These are phyloP conservation scores for Scopus umbretta DNA, from an alignment of 2,113 vertebrate genomes.

Conservation along the genomic window DNA sequence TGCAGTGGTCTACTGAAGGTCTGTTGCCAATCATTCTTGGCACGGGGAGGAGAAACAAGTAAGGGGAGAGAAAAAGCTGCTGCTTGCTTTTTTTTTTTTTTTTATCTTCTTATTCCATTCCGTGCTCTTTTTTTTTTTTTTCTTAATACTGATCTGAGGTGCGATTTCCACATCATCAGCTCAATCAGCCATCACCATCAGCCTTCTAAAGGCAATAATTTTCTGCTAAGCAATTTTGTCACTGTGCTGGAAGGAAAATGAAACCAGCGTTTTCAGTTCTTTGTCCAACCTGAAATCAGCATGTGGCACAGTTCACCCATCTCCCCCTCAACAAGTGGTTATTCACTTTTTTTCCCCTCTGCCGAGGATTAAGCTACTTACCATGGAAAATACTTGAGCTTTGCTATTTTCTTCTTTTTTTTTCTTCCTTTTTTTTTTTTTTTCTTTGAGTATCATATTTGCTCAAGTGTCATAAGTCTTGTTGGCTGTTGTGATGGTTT, in stretches of 20 bases:
- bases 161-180: conserved; percentile 11
- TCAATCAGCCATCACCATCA: background rate
- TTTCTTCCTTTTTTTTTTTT: background rate
- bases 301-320: background rate
- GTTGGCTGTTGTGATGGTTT: background rate
- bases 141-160: background rate
- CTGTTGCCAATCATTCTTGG: background rate
- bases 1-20: background rate
- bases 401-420: background rate
- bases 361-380: background rate
- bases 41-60: background rate
- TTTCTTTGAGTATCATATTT: background rate
- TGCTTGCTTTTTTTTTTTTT: background rate
- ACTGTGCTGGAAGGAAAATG: background rate
- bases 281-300: background rate
- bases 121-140: background rate
- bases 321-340: background rate
- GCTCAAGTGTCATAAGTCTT: background rate
- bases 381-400: background rate
- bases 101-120: background rate
- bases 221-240: conserved; percentile 48
- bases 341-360: background rate
- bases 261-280: background rate
- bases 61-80: background rate
- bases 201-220: background rate